Evolutionary conservation across 2,113 vertebrate genomes (phyloP).

Genomic region (Pituophis catenifer): DNA sequence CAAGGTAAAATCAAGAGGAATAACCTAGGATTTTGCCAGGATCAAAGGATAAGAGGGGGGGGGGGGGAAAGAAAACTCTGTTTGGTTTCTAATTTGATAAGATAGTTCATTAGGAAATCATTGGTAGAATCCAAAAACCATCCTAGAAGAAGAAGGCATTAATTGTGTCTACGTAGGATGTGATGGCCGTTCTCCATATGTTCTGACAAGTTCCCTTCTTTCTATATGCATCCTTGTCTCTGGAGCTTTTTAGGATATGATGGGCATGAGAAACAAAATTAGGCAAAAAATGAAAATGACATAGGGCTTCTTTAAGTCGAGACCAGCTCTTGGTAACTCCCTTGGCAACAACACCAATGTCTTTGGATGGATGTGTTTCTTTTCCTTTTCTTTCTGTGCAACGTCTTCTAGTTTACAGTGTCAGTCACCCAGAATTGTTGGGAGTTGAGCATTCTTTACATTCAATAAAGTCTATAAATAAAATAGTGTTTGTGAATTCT

Average conservation of each 20-base stretch:
- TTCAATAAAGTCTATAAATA: background rate
- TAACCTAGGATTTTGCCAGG: background rate
- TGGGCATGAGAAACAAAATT: too few species aligned
- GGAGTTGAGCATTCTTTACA: background rate
- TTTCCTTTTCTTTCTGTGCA: background rate
- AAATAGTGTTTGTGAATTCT: background rate
- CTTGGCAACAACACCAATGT: background rate
- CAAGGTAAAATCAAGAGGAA: background rate
- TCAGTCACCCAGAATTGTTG: background rate
- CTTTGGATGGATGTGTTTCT: background rate
- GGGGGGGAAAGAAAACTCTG: too few species aligned
- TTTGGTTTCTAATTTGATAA: background rate
- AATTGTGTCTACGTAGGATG: background rate
- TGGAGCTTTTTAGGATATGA: background rate
- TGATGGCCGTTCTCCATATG: background rate
- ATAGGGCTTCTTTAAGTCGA: background rate
- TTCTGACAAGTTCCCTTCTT: background rate
- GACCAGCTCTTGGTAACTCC: background rate
- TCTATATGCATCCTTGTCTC: background rate
- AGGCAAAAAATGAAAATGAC: background rate
- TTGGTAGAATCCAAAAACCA: background rate
- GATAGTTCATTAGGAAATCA: background rate
- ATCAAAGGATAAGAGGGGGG: background rate
- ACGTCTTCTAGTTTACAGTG: background rate
- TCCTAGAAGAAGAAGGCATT: background rate